Percentiles rank a stretch among this genome's conserved stretches.
These are phyloP conservation scores for Tetranychus truncatus DNA, from an alignment of 2,888 invertebrate genomes.

Conservation along the genomic window DNA sequence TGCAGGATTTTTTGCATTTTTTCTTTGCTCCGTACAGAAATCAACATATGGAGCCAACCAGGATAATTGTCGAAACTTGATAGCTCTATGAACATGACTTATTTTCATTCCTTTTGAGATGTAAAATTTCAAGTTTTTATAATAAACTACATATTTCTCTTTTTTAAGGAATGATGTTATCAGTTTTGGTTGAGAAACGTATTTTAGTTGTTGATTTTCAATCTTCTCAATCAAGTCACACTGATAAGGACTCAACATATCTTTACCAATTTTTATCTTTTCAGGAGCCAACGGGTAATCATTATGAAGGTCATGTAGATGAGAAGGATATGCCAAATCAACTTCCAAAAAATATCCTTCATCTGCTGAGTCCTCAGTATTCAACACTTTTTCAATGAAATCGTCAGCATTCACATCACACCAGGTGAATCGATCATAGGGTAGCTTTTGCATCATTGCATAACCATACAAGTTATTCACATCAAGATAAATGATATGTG, in stretches of 20 bases:
- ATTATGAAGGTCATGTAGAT: conserved; percentile 6
- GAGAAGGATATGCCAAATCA: conserved; percentile 3
- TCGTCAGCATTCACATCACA: background rate
- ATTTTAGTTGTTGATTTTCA: background rate
- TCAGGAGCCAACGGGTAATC: conserved; percentile 7
- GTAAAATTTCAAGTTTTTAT: background rate
- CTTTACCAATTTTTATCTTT: background rate
- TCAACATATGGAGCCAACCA: conserved; percentile 25
- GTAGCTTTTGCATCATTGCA: background rate
- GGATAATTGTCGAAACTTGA: conserved; percentile 20
- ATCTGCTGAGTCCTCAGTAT: background rate
- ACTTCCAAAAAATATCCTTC: background rate
- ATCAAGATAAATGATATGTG: background rate
- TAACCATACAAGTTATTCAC: conserved; percentile 11
- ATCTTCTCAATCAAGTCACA: background rate
- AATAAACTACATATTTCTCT: conserved; percentile 1
- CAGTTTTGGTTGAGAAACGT: conserved; percentile 15
- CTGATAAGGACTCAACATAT: background rate
- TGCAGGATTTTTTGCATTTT: conserved; percentile 28
- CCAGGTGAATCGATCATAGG: conserved; percentile 17
- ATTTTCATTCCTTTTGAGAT: background rate
- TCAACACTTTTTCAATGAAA: too few species aligned
- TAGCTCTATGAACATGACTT: background rate
- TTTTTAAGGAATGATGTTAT: conserved; percentile 22
- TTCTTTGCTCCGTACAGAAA: conserved; percentile 22